Evolutionary conservation across 2,113 vertebrate species (phyloP), one percentile per base, ranked within the genome.

Genomic region (Callaeas wilsoni): DNA sequence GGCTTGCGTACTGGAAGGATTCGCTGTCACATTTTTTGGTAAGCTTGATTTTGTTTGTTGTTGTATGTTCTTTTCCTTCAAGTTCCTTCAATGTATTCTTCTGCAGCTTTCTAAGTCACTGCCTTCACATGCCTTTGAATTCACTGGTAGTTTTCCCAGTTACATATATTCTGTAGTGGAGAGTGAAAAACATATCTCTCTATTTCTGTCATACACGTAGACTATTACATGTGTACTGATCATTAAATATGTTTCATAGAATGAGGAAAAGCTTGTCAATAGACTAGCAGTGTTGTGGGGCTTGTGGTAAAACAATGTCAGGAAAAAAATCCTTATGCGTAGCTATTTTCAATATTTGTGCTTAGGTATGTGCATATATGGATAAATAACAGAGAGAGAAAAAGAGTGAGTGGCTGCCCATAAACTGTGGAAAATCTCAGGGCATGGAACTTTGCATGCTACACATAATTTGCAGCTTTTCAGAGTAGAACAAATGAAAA

Each of bases 21-120:
- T 99, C 89, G 98, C 98, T 13, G 99, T 99, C 35, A 99, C 99
- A 29, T 99, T 98, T 96, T 99, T 99, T 90, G 99, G 99, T 99
- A 98, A 98, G 99, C 97, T 82, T 56, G 49, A 63, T 79, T 71
- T 84, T 87, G 22, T 60, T 77, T 87, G 37, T 67, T 16, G 35
- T 56, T 87, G 1, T 33, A 14, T 47, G 19, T 84, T 82, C 17
- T 56, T 70, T 65, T 47, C 22, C 39, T 89, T 77, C 55, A 84
- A 0, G 7, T 41, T 76, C 25, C 42, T 67, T 80, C 32, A 13
- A 0, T 35, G 22, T n/a, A 10, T 27, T 79, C 33, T 42, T 0
- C 65, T 70, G 30, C 37, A 73, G 20, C 47, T 41, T 81, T 56
- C 37, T 22, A 18, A 21, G 32, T 23, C 50, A 23, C 47, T 41